phyloP scores from a whole-genome alignment of 2,113 vertebrate species.

The Chascanopsetta lugubris region DNA sequence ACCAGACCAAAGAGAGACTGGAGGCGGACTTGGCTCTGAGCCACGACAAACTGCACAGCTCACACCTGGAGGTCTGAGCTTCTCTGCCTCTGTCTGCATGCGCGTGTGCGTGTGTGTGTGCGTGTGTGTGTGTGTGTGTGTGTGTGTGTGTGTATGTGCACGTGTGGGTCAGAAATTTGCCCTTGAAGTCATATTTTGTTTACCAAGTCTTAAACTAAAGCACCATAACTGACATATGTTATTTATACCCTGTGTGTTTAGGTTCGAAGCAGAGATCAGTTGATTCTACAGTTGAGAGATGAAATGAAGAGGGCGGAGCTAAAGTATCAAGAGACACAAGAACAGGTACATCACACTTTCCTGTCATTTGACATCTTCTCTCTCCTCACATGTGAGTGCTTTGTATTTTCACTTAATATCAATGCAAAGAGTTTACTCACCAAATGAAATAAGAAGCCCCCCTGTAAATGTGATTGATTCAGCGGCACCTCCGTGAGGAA shows the following conservation, averaged over 20 bases:
- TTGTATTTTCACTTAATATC: neutral
- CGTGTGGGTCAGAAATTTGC: neutral
- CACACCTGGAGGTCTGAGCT: slow-evolving; percentile 70
- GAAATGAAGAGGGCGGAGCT: slow-evolving; percentile 62
- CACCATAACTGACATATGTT: neutral
- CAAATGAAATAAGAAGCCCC: rapidly evolving
- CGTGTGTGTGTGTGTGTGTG: slow-evolving; percentile 6
- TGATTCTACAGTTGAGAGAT: slow-evolving; percentile 70
- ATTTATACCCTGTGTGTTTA: slow-evolving; percentile 32
- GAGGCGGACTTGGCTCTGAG: slow-evolving; percentile 70
- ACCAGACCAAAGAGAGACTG: slow-evolving; percentile 65
- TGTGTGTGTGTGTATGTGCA: neutral
- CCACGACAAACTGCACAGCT: slow-evolving; percentile 68
- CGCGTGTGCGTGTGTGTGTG: slow-evolving; percentile 2
- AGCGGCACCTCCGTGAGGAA: neutral
- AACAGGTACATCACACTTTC: slow-evolving; percentile 66
- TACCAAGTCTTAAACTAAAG: neutral
- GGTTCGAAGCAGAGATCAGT: slow-evolving; percentile 66
- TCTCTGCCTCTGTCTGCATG: slow-evolving; percentile 8
- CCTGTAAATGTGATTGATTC: neutral
- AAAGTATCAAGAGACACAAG: slow-evolving; percentile 58
- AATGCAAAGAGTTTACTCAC: neutral
- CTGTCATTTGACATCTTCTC: neutral
- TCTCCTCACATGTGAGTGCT: neutral
- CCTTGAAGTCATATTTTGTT: neutral